Evolutionary conservation across 2,888 invertebrate genomes (phyloP).

Genomic region (Ichneumon xanthorius): DNA sequence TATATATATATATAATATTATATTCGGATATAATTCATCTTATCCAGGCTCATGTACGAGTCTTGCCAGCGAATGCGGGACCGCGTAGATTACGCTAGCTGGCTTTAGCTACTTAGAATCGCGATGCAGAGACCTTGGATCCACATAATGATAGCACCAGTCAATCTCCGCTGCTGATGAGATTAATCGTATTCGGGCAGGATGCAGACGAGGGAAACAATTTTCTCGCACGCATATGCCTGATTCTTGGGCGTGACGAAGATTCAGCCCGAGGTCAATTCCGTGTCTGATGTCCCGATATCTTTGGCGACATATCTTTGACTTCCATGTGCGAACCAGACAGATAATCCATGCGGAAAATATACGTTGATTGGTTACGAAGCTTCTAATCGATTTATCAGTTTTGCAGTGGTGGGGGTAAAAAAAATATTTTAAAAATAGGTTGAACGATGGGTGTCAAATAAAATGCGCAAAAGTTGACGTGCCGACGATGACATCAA

Average conservation of each 20-base stretch:
- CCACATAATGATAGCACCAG: conserved; percentile 53
- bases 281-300: background rate
- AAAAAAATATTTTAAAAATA: background rate
- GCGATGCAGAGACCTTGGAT: conserved; percentile 55
- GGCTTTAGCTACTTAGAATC: conserved; percentile 29
- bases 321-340: background rate
- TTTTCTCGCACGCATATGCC: conserved; percentile 7
- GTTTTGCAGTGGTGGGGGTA: background rate
- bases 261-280: background rate
- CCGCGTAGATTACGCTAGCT: conserved; percentile 2
- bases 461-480: conserved; percentile 15
- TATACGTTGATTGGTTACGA: background rate
- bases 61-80: background rate
- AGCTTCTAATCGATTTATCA: background rate
- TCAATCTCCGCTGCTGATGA: conserved; percentile 23
- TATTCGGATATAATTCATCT: too few species aligned
- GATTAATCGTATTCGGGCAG: conserved; percentile 46
- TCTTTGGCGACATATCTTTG: background rate
- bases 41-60: background rate
- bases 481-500: conserved; percentile 3
- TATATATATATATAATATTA: too few species aligned
- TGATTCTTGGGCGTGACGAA: background rate
- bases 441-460: background rate
- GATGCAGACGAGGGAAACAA: conserved; percentile 2
- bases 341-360: background rate